Evolutionary conservation across 2,113 vertebrate genomes (phyloP).

Genomic region (Campylomormyrus tamandua): DNA sequence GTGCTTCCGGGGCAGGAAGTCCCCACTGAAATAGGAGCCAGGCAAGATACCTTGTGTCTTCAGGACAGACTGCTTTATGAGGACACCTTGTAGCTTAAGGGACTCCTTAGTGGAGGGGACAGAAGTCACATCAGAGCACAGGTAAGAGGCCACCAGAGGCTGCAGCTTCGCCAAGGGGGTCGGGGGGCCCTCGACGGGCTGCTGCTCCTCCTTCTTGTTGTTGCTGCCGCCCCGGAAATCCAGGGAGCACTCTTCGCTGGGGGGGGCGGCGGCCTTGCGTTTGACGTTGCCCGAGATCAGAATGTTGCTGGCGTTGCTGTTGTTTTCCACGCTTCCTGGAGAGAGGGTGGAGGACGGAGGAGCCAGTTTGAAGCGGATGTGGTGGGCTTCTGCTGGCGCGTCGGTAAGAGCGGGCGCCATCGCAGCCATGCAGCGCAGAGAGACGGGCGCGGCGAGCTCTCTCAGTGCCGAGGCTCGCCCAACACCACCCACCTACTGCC

Average conservation of each 20-base stretch:
- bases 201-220: conserved; percentile 58
- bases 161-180: conserved; percentile 78
- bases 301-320: conserved; percentile 87
- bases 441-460: conserved; percentile 84
- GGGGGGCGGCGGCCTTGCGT: conserved; percentile 65
- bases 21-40: conserved; percentile 73
- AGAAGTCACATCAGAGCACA: conserved; percentile 89
- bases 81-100: conserved; percentile 87
- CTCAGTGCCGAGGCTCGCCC: conserved; percentile 70
- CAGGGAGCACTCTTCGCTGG: conserved; percentile 72
- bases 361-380: conserved; percentile 99
- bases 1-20: conserved; percentile 76
- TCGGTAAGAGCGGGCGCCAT: conserved; percentile 99
- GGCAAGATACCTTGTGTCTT: conserved; percentile 83
- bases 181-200: conserved; percentile 46
- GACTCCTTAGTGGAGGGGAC: conserved; percentile 83
- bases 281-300: conserved; percentile 82
- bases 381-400: conserved; percentile 99
- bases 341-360: conserved; percentile 92
- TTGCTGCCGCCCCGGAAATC: conserved; percentile 70
- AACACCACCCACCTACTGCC: conserved; percentile 76
- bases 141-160: conserved; percentile 85
- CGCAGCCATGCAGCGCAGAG: conserved; percentile 99
- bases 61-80: conserved; percentile 88
- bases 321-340: conserved; percentile 87